Percentiles rank a stretch among this genome's conserved stretches.
phyloP scores from a whole-genome alignment of 2,113 vertebrate genomes.

The Alaudala cheleensis region DNA sequence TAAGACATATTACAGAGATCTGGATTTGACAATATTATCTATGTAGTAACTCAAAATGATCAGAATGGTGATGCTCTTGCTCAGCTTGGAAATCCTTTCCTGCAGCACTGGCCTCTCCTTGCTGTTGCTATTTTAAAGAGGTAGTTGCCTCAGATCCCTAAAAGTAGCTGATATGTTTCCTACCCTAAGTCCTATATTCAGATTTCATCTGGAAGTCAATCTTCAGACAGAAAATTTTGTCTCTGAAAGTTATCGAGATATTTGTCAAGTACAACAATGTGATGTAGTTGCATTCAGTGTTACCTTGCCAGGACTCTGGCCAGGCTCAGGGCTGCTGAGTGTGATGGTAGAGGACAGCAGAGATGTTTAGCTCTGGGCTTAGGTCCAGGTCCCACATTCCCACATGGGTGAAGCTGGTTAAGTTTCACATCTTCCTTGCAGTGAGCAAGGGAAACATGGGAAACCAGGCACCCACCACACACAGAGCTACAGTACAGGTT shows the following conservation, averaged over 20 bases:
- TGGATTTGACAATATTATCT: neutral
- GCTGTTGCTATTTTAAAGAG: neutral
- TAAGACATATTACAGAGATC: neutral
- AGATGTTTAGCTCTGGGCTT: neutral
- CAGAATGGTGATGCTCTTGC: neutral
- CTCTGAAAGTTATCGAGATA: neutral
- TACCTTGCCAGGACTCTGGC: neutral
- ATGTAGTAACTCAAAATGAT: neutral
- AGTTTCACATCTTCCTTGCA: neutral
- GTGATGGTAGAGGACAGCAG: neutral
- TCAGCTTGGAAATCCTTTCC: neutral
- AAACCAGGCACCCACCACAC: neutral
- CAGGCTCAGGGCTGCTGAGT: neutral
- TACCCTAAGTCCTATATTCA: neutral
- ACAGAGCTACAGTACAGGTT: neutral
- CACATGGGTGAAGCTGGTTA: neutral
- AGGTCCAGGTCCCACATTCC: neutral
- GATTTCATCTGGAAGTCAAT: neutral
- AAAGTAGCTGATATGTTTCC: neutral
- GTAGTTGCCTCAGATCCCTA: neutral
- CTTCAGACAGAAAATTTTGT: neutral
- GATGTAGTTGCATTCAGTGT: accelerated
- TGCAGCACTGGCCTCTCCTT: neutral
- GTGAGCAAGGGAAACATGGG: neutral
- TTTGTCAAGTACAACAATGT: accelerated